Percentiles rank a stretch among this genome's conserved stretches.
phyloP scores from a whole-genome alignment of 2,797 vertebrate species.

The Xenops minutus region DNA sequence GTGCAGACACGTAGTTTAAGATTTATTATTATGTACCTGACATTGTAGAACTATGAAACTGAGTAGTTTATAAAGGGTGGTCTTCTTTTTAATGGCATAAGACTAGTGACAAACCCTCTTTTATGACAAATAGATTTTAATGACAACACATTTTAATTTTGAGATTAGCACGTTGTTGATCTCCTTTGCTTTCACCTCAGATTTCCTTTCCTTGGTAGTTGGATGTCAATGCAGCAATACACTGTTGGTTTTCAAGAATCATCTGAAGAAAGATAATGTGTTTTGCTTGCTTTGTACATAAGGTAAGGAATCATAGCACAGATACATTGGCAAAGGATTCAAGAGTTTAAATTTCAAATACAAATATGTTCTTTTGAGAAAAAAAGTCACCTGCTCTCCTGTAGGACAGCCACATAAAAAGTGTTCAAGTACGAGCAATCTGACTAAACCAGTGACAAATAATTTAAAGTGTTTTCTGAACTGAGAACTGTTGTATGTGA shows the following conservation, averaged over 20 bases:
- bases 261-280: background rate
- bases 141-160: background rate
- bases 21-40: background rate
- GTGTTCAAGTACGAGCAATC: background rate
- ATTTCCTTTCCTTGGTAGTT: background rate
- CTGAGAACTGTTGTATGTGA: background rate
- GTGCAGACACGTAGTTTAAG: background rate
- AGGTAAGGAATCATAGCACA: background rate
- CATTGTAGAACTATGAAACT: background rate
- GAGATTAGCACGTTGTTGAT: background rate
- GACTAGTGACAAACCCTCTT: background rate
- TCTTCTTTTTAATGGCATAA: background rate
- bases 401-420: background rate
- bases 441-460: background rate
- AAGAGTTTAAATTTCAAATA: background rate
- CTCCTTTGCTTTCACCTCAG: background rate
- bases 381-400: background rate
- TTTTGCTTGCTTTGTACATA: background rate
- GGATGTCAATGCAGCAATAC: background rate
- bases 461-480: slow-evolving; percentile 2
- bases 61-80: background rate
- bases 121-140: background rate
- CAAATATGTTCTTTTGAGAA: background rate
- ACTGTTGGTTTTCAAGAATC: background rate
- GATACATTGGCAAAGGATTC: background rate